Conservation (phyloP, 2,113 vertebrate species). For the Stigmatopora nigra region DNA sequence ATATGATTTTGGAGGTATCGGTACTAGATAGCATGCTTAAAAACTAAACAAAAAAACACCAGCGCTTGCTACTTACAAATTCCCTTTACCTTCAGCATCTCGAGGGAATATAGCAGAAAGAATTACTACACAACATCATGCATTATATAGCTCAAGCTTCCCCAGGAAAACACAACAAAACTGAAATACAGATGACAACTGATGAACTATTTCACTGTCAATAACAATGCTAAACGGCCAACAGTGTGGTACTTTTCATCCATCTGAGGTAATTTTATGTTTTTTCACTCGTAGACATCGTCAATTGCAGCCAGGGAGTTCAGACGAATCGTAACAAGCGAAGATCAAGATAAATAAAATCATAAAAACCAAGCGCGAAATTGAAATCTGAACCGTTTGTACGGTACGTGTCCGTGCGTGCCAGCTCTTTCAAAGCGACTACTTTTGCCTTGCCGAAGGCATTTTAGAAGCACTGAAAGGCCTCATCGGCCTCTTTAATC, state of each 20-base stretch:
- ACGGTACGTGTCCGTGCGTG: slow-evolving; percentile 14
- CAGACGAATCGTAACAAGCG: slow-evolving; percentile 12
- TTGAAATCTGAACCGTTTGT: slow-evolving; percentile 48
- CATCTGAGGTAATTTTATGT: too few species aligned
- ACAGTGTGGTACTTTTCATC: too few species aligned
- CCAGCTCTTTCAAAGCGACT: slow-evolving; percentile 60
- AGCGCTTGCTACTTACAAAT: slow-evolving; percentile 48
- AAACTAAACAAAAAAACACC: slow-evolving; percentile 55
- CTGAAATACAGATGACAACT: slow-evolving; percentile 21
- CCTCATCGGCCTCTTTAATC: slow-evolving; percentile 68
- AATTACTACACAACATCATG: slow-evolving; percentile 37
- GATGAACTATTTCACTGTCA: slow-evolving; percentile 13
- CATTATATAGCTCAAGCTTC: slow-evolving; percentile 29
- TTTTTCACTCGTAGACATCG: too few species aligned
- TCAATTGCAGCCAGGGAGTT: neutral
- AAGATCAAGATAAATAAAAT: slow-evolving; percentile 8
- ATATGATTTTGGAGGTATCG: slow-evolving; percentile 2
- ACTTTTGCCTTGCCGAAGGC: slow-evolving; percentile 67
- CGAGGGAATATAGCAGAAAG: slow-evolving; percentile 42
- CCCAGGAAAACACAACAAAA: slow-evolving; percentile 34
- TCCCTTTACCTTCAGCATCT: slow-evolving; percentile 43
- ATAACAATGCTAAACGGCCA: too few species aligned
- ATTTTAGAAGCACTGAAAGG: slow-evolving; percentile 63
- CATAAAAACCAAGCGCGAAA: slow-evolving; percentile 24
- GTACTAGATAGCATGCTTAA: slow-evolving; percentile 37